Conservation (phyloP, 64 coral and sea anemone genomes). For the Dendrophyllia cribrosa region DNA sequence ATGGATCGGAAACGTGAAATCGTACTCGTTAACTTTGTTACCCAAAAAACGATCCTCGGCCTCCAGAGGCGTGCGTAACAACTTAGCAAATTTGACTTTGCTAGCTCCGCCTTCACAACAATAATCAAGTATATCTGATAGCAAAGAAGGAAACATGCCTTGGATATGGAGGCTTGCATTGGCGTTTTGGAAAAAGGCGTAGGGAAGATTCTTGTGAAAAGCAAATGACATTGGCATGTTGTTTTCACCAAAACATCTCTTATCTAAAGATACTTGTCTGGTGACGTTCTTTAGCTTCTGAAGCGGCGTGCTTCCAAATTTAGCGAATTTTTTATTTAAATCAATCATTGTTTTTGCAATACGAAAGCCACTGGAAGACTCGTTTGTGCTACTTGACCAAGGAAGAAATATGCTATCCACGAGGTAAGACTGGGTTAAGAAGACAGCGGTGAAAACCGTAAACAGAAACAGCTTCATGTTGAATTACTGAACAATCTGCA, state of each 20-base stretch:
- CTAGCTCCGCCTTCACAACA: conserved; percentile 48
- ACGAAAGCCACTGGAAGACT: not conserved
- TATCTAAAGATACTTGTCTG: conserved; percentile 52
- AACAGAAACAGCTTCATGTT: not conserved
- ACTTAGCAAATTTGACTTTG: conserved; percentile 55
- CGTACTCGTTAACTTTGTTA: conserved; percentile 32
- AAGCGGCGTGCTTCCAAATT: not conserved
- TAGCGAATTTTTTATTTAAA: not conserved
- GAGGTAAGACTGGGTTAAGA: not conserved
- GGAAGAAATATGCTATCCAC: conserved; percentile 6
- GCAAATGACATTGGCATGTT: conserved; percentile 50
- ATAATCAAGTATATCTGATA: conserved; percentile 35
- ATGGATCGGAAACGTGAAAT: conserved; percentile 72
- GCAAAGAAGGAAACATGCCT: conserved; percentile 69
- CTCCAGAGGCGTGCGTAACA: not conserved
- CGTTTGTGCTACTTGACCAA: not conserved
- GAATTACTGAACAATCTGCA: not conserved
- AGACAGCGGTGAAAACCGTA: not conserved
- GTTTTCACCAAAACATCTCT: conserved; percentile 22
- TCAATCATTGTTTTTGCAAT: not conserved
- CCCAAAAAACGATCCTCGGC: conserved; percentile 34
- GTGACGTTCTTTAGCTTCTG: conserved; percentile 51
- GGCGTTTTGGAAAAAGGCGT: not conserved
- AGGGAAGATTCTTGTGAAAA: conserved; percentile 62
- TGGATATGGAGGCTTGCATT: not conserved